phyloP scores from a whole-genome alignment of 2,113 vertebrate species.

The Struthidea cinerea region DNA sequence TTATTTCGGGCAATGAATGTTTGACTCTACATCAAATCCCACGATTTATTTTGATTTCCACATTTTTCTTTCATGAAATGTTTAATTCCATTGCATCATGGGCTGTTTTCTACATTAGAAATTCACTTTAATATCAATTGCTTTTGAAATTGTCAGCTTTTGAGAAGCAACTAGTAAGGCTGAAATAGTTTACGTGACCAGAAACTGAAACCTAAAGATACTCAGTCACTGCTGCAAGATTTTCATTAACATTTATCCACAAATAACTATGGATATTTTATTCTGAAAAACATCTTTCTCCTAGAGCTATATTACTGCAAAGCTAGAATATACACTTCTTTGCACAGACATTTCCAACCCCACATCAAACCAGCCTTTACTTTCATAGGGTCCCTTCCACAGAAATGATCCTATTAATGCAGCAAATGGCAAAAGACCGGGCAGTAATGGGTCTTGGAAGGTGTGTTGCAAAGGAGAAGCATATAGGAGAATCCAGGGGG shows the following conservation, averaged over 20 bases:
- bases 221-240: background rate
- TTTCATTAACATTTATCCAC: background rate
- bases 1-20: background rate
- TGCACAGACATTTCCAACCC: background rate
- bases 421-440: background rate
- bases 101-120: background rate
- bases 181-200: background rate
- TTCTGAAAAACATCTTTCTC: background rate
- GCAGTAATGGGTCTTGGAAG: background rate
- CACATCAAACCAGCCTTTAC: background rate
- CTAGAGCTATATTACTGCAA: background rate
- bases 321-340: background rate
- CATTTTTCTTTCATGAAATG: background rate
- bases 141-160: conserved; percentile 7
- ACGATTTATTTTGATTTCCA: background rate
- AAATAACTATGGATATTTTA: background rate
- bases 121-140: conserved; percentile 23
- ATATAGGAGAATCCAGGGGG: background rate
- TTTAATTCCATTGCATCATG: conserved; percentile 14
- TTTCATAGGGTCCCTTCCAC: background rate
- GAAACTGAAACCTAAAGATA: conserved; percentile 2
- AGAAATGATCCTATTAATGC: background rate
- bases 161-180: background rate
- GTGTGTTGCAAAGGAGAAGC: background rate
- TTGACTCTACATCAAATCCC: background rate